Percentiles rank a stretch among this genome's conserved stretches.
Evolutionary conservation across 2,113 vertebrate genomes (phyloP).

Genomic region (Cheirogaleus medius): DNA sequence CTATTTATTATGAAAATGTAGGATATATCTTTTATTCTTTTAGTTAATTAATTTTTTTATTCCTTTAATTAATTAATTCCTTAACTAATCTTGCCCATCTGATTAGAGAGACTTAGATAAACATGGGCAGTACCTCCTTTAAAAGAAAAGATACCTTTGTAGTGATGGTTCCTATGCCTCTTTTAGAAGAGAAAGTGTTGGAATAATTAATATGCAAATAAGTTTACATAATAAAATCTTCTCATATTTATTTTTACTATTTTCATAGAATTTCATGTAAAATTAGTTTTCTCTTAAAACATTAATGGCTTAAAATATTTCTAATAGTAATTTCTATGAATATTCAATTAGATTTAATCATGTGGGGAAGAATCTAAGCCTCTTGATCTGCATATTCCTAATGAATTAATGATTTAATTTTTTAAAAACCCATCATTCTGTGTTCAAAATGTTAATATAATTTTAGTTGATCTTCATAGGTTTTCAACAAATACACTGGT

Average conservation of each 20-base stretch:
- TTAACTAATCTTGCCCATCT: background rate
- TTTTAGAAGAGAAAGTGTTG: background rate
- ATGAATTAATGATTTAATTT: background rate
- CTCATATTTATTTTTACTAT: background rate
- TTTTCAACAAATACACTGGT: background rate
- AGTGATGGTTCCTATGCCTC: background rate
- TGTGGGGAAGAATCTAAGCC: background rate
- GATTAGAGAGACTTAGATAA: conserved; percentile 37
- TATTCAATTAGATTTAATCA: background rate
- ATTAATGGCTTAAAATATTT: conserved; percentile 9
- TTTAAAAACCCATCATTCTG: background rate
- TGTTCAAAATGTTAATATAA: background rate
- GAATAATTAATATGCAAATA: background rate
- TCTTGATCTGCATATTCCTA: background rate
- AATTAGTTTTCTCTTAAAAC: background rate
- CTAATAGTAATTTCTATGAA: background rate
- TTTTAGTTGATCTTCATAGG: background rate
- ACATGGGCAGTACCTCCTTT: background rate
- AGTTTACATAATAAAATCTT: background rate
- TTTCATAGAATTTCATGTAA: background rate
- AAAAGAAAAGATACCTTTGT: background rate
- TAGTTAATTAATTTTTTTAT: background rate
- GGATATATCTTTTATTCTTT: background rate
- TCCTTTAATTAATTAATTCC: background rate
- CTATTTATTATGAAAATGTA: background rate